phyloP scores from a whole-genome alignment of 2,797 vertebrate species.

The Gymnothorax javanicus region DNA sequence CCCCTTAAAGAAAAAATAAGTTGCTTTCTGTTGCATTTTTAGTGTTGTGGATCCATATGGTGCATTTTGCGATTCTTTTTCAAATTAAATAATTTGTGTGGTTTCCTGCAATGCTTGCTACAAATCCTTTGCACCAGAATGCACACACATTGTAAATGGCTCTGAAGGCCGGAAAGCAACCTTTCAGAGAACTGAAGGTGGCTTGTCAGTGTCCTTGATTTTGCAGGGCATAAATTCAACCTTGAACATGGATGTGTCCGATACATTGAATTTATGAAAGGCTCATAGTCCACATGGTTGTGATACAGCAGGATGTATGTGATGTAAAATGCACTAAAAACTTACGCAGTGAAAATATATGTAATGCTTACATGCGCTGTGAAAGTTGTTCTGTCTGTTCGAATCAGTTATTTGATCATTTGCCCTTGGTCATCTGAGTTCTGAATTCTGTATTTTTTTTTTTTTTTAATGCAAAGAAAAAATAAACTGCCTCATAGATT shows the following conservation, averaged over 20 bases:
- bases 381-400: not conserved
- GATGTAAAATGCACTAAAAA: not conserved
- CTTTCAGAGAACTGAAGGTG: not conserved
- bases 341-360: not conserved
- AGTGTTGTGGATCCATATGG: too few species aligned
- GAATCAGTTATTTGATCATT: not conserved
- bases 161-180: not conserved
- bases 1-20: too few species aligned
- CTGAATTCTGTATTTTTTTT: not conserved
- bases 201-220: not conserved
- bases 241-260: not conserved
- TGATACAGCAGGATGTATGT: not conserved
- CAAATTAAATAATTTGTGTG: not conserved
- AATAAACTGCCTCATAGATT: not conserved
- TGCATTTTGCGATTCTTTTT: not conserved
- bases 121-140: not conserved
- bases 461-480: not conserved
- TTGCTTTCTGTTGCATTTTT: too few species aligned
- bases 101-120: not conserved
- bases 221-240: not conserved
- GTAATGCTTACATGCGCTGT: not conserved
- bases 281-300: not conserved
- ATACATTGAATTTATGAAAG: not conserved
- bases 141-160: not conserved
- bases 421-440: not conserved